Conservation (phyloP, 2,888 invertebrate genomes). For the Volucella inanis region DNA sequence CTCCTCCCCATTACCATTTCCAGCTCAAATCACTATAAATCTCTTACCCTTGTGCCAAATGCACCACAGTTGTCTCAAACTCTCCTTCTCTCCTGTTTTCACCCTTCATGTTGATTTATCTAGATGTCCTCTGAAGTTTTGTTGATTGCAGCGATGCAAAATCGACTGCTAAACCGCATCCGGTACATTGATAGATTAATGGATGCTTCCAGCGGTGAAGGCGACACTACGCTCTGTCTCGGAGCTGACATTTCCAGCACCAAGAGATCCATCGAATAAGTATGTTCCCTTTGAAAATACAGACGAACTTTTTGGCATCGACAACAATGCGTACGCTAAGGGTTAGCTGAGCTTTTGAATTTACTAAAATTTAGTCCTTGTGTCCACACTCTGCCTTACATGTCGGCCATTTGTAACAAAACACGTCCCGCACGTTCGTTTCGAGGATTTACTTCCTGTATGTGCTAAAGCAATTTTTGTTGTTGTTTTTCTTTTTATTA, state of each 20-base stretch:
- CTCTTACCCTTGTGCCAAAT: constrained; percentile 13
- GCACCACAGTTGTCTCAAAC: constrained; percentile 15
- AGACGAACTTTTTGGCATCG: constrained; percentile 50
- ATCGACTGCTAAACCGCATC: constrained; percentile 68
- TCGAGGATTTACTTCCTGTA: constrained; percentile 47
- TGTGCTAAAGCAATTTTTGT: not conserved
- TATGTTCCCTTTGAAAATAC: constrained; percentile 48
- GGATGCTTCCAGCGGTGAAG: constrained; percentile 58
- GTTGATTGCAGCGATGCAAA: constrained; percentile 66
- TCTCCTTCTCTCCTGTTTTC: constrained; percentile 33
- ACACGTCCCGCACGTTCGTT: constrained; percentile 50
- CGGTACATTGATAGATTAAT: constrained; percentile 69
- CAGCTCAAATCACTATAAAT: constrained; percentile 44
- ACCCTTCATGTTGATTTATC: constrained; percentile 65
- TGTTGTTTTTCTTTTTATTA: not conserved
- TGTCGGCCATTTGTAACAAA: constrained; percentile 55
- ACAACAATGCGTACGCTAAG: constrained; percentile 54
- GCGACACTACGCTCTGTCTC: constrained; percentile 41
- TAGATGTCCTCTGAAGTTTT: constrained; percentile 40
- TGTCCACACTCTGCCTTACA: constrained; percentile 52
- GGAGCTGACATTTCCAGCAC: constrained; percentile 39
- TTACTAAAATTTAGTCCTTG: constrained; percentile 45
- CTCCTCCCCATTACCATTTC: constrained; percentile 2
- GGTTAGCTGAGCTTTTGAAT: constrained; percentile 31
- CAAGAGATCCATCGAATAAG: constrained; percentile 3